Evolutionary conservation across 1,140 invertebrate genomes (phyloP).

Genomic region (Drosophila athabasca): DNA sequence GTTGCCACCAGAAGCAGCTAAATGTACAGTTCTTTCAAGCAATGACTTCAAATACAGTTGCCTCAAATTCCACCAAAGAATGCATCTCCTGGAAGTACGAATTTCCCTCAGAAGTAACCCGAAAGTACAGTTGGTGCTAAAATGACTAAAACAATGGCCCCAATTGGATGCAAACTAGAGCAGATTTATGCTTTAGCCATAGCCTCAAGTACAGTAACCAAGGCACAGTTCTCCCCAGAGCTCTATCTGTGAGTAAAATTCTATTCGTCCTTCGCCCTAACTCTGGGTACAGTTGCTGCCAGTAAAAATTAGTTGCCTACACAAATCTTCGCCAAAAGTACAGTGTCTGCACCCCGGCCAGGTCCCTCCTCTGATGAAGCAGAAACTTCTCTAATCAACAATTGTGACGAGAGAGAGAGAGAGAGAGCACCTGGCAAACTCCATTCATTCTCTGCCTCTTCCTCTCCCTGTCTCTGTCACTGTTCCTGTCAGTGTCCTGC

Average conservation of each 20-base stretch:
- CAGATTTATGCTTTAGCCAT: too few species aligned
- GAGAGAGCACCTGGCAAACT: constrained; percentile 28
- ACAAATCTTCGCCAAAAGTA: neutral
- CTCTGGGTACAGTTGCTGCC: neutral
- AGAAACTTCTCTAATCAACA: constrained; percentile 38
- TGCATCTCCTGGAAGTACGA: neutral
- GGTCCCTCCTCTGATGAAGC: too few species aligned
- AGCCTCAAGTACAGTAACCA: neutral
- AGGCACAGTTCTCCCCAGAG: too few species aligned
- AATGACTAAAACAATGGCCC: too few species aligned
- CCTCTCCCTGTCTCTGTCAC: constrained; percentile 1
- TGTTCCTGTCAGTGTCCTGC: constrained; percentile 7
- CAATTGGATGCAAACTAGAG: too few species aligned
- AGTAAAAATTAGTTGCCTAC: constrained; percentile 16
- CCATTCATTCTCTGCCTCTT: constrained; percentile 35
- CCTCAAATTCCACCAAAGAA: neutral
- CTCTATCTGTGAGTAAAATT: too few species aligned
- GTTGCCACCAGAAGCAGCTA: too few species aligned
- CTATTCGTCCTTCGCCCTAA: too few species aligned
- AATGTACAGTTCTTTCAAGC: constrained; percentile 4
- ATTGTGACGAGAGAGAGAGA: neutral
- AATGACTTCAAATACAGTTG: neutral
- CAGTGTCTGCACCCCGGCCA: neutral
- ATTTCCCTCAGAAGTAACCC: too few species aligned
- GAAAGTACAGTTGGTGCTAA: too few species aligned